Base-by-base conservation (phyloP, 30 jellyfish, hydroid and myxozoan species). In the Sanderia malayensis region DNA sequence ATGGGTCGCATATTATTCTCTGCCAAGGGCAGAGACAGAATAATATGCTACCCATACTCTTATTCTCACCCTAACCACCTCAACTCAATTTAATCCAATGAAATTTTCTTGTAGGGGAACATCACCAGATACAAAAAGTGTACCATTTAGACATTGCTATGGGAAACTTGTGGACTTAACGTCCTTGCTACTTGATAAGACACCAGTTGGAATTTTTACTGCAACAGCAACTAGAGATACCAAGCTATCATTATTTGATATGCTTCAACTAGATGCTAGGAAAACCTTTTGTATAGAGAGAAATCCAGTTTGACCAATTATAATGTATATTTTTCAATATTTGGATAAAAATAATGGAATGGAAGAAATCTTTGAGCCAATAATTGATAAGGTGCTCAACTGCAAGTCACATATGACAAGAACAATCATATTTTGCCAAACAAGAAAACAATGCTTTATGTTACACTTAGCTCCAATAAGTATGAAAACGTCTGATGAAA, bases 151-250 rank as follows among this genome's bases (percentile, higher is more conserved):
- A 20, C 67, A 33, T 44, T 67, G 80, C 66, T 33, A 33, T 67
- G 65, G 80, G 44, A 67, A 67, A 44, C 46, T 67, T 19, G 66
- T 37, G 22, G 66, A 67, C 29, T 21, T 67, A 8, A 67, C 13
- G 62, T 67, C 80, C 25, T 34, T 71, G 22, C 30, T 71, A 55
- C 72, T 28, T 28, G 83, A 71, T 28, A 71, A 71, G 27, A 28
- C 60, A 46, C 72, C 57, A 21, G 31, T 46, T 19, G 58, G 57
- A 13, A 44, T 46, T 71, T 46, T 49, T 44, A 71, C 83, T n/a
- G 83, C 83, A 25, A 71, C 83, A 11, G 83, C 74, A 49, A 71
- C 58, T 23, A 52, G 47, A 28, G 58, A 49, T 6, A 71, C 83
- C 26, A 71, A 46, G 73, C 20, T 30, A 17, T 8, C 19, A 9